These are phyloP conservation scores for Caenorhabditis brenneri DNA, from an alignment of 1,140 invertebrate genomes.

Conservation along the genomic window DNA sequence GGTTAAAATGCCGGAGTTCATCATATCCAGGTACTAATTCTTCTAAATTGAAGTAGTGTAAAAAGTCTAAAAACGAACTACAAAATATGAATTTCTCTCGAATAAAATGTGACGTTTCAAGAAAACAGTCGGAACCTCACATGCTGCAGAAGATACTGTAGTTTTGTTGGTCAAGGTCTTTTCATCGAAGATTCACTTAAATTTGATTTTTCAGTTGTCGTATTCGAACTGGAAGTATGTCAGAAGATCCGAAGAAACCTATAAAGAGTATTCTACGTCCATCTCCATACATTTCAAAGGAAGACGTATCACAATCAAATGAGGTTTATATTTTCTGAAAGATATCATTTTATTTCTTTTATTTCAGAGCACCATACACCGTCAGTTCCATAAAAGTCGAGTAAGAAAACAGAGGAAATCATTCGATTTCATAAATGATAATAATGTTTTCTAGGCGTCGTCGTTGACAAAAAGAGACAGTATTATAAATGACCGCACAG, in stretches of 20 bases:
- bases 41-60: too few relatives aligned
- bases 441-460: neutral
- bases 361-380: neutral
- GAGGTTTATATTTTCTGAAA: neutral
- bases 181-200: neutral
- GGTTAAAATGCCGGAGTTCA: neutral
- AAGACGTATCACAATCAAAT: conserved; percentile 19
- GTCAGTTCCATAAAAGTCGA: neutral
- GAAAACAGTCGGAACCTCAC: too few relatives aligned
- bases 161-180: neutral
- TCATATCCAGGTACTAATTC: neutral
- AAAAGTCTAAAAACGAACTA: too few relatives aligned
- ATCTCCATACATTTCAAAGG: conserved; percentile 5
- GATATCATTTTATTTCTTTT: neutral
- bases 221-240: neutral
- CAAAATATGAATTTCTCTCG: too few relatives aligned
- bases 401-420: neutral
- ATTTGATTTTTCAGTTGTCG: neutral
- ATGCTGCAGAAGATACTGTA: neutral
- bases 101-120: neutral
- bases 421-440: neutral
- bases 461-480: neutral
- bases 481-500: conserved; percentile 5
- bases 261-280: conserved; percentile 2
- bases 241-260: neutral